These are phyloP conservation scores for Neodon shergylaensis DNA, from an alignment of 2,113 vertebrate species.

Conservation along the genomic window DNA sequence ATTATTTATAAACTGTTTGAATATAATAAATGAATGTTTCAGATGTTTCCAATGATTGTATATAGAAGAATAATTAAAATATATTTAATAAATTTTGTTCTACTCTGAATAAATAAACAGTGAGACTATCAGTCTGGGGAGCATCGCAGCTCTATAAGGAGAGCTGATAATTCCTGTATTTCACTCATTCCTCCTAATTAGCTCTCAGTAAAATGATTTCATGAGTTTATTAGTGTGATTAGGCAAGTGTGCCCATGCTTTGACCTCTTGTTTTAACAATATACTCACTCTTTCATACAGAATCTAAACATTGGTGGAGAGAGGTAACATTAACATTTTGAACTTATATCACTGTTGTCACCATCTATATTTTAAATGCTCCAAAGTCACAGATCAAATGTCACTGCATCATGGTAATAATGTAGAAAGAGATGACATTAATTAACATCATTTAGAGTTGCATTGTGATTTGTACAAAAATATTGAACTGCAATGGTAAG, in stretches of 20 bases:
- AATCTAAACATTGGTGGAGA: not conserved
- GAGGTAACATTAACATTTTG: conserved; percentile 31
- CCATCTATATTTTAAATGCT: conserved; percentile 18
- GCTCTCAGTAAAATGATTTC: not conserved
- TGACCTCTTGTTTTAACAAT: not conserved
- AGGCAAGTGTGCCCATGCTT: not conserved
- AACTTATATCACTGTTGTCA: not conserved
- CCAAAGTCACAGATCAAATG: conserved; percentile 34
- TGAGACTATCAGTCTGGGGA: not conserved
- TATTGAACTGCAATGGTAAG: not conserved
- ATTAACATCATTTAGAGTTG: not conserved
- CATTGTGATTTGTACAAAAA: not conserved
- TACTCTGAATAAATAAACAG: not conserved
- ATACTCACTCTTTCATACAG: not conserved
- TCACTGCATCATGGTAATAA: not conserved
- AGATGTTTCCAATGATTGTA: not conserved
- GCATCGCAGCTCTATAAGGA: not conserved
- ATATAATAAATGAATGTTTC: not conserved
- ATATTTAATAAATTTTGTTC: not conserved
- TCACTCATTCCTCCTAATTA: not conserved
- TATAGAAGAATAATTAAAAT: not conserved
- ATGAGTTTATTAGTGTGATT: not conserved
- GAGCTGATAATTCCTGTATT: not conserved
- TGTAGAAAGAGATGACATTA: not conserved
- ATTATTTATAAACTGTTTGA: not conserved